Evolutionary conservation across 2,113 vertebrate genomes (phyloP), one percentile per base, ranked within the genome.

Genomic region (Antigone vipio): DNA sequence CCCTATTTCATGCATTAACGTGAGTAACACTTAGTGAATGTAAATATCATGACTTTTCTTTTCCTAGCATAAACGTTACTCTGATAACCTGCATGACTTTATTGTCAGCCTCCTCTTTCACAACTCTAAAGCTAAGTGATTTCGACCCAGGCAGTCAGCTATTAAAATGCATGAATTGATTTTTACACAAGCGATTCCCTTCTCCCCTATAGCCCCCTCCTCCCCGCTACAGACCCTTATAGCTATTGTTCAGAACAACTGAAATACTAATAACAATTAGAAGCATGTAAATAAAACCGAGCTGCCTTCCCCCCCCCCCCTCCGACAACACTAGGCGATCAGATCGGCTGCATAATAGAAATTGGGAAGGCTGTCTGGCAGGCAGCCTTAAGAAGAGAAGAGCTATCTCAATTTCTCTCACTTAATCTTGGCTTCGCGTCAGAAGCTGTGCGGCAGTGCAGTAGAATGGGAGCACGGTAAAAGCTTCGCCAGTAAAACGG

Each of bases 361-460:
- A 98, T 89, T 89, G 95, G 97, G 95, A 97, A 97, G 93, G 96
- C 97, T 98, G 97, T 80, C 98, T 98, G 99, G 98, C 98, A 98
- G 97, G 96, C 93, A 98, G 97, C 97, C 96, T 98, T 96, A 95
- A 97, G 96, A 96, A 96, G 96, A 95, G 96, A 97, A 94, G 96
- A 98, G 98, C 98, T 97, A 97, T 98, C 98, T 98, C 92, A 98
- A 98, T 98, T 98, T 98, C 98, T 98, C 98, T 98, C 98, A 98
- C 98, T 98, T 98, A 98, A 98, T 99, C 98, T 99, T 98, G 98
- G 98, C 99, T 98, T 98, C 98, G 98, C 98, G 99, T 99, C 99
- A 99, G 99, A 97, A 98, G 98, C 98, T 98, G 99, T 98, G 98
- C 98, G 98, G 99, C 99, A 99, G 99, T 99, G 99, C 99, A 99